Conservation (phyloP, 1,140 invertebrate species). For the Drosophila takahashii region DNA sequence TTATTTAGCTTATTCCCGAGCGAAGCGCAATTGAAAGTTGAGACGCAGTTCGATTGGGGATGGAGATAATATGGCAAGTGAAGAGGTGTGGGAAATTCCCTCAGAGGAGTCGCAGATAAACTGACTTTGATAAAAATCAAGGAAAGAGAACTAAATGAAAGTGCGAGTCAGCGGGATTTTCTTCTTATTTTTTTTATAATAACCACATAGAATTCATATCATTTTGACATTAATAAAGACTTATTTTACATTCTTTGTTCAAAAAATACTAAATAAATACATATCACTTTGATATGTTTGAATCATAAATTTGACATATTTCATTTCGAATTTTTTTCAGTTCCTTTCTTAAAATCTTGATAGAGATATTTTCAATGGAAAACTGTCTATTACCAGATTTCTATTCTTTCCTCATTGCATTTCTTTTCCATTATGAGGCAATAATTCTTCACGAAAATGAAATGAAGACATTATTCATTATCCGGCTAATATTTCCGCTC, state of each 20-base stretch:
- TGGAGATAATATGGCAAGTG: background rate
- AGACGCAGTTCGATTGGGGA: constrained; percentile 35
- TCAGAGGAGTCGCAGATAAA: constrained; percentile 3
- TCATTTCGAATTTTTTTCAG: too few species aligned
- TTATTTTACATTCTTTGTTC: too few species aligned
- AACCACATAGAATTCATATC: too few species aligned
- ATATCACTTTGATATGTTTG: too few species aligned
- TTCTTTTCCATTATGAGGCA: constrained; percentile 1
- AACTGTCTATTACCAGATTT: background rate
- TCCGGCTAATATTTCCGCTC: constrained; percentile 23
- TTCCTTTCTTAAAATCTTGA: background rate
- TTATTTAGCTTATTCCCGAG: constrained; percentile 13
- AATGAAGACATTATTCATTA: constrained; percentile 14
- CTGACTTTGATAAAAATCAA: background rate
- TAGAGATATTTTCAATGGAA: too few species aligned
- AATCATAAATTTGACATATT: too few species aligned
- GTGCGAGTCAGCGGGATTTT: background rate
- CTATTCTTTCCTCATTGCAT: background rate
- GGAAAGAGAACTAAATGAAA: background rate
- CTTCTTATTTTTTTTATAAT: too few species aligned
- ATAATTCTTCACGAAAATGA: constrained; percentile 7
- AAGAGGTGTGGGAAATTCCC: constrained; percentile 9
- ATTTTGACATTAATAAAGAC: too few species aligned
- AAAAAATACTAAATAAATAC: too few species aligned
- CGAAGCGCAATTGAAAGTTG: constrained; percentile 35